Percentiles rank a stretch among this genome's conserved stretches.
Conservation (phyloP, 1,140 invertebrate genomes). For the Dolichoris vasculosae region DNA sequence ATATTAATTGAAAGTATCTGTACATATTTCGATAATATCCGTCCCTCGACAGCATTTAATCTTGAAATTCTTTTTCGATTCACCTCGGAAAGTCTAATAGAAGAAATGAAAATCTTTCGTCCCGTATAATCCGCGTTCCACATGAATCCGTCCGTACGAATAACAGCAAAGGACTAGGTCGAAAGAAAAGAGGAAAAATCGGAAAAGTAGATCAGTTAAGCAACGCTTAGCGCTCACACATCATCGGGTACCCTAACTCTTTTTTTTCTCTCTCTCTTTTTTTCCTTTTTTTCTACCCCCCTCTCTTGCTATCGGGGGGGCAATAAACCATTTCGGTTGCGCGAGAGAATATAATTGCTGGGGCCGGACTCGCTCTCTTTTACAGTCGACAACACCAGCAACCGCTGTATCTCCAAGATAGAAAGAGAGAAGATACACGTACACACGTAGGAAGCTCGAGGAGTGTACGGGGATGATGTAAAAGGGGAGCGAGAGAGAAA, state of each 20-base stretch:
- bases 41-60: too few species aligned
- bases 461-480: neutral
- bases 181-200: conserved; percentile 15
- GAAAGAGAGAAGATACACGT: conserved; percentile 44
- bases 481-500: conserved; percentile 56
- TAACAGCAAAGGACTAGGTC: neutral
- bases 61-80: neutral
- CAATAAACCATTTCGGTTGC: conserved; percentile 71
- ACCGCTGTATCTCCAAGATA: neutral
- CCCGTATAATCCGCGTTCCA: neutral
- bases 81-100: neutral
- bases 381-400: conserved; percentile 34
- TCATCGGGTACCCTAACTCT: conserved; percentile 20
- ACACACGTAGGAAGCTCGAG: neutral
- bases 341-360: conserved; percentile 70
- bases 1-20: too few species aligned
- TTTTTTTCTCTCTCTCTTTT: neutral
- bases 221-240: conserved; percentile 17
- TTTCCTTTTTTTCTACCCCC: neutral
- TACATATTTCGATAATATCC: too few species aligned
- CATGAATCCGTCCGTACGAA: neutral
- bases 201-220: conserved; percentile 34
- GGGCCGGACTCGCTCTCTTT: conserved; percentile 64
- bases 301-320: conserved; percentile 39
- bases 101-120: neutral